phyloP scores from a whole-genome alignment of 2,797 vertebrate species.

The Columba guinea region DNA sequence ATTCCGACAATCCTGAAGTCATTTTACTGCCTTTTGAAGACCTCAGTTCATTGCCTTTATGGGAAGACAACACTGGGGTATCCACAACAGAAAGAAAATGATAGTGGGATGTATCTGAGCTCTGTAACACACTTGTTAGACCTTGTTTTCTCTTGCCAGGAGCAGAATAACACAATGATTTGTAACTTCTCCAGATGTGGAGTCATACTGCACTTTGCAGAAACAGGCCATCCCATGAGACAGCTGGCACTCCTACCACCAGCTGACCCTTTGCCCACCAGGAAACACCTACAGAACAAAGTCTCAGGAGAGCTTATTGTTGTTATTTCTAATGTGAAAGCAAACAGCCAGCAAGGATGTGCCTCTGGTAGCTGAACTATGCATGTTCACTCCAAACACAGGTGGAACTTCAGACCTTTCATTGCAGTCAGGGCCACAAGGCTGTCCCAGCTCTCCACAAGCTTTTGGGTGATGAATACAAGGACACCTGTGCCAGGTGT shows the following conservation, averaged over 20 bases:
- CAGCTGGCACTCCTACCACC: background rate
- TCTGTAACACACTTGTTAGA: background rate
- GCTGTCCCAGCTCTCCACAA: background rate
- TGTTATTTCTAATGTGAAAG: background rate
- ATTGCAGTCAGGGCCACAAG: background rate
- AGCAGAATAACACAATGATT: background rate
- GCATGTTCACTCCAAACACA: background rate
- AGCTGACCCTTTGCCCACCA: background rate
- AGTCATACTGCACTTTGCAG: background rate
- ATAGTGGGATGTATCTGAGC: background rate
- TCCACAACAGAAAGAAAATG: background rate
- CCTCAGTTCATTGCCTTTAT: conserved; percentile 2
- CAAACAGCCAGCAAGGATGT: background rate
- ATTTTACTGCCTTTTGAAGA: background rate
- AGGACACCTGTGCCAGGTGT: background rate
- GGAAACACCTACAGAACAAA: background rate
- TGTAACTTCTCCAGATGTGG: background rate
- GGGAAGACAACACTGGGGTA: background rate
- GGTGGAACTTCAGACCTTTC: background rate
- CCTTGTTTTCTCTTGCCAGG: background rate
- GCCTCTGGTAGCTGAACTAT: background rate
- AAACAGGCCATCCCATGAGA: background rate
- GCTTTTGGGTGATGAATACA: background rate
- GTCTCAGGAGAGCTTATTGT: background rate
- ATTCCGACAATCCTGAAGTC: background rate